A percentile compares a stretch with the other conserved stretches of the same genome.
Evolutionary conservation across 2,888 invertebrate genomes (phyloP).

Genomic region (Caenorhabditis doughertyi): DNA sequence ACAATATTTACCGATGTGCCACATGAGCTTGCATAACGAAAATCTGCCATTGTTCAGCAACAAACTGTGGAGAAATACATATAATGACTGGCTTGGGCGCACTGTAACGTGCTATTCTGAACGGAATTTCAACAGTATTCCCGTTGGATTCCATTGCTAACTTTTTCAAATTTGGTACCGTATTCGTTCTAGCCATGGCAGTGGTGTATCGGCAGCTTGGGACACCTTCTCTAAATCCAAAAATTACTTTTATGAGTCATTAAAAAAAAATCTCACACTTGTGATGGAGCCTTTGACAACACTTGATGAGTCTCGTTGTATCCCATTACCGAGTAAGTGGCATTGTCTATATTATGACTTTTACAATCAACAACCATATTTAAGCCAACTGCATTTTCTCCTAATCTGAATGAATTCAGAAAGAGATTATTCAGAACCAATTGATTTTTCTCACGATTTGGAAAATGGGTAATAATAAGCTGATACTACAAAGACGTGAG

Average conservation of each 20-base stretch:
- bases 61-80: constrained; percentile 41
- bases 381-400: constrained; percentile 14
- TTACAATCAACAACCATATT: constrained; percentile 5
- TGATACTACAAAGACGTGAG: constrained; percentile 23
- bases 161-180: not conserved
- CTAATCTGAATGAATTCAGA: constrained; percentile 14
- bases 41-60: constrained; percentile 39
- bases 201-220: constrained; percentile 29
- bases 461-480: constrained; percentile 43
- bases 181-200: constrained; percentile 16
- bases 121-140: no score
- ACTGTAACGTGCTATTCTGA: not conserved
- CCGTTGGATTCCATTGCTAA: not conserved
- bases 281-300: not conserved
- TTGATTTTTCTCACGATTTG: constrained; percentile 48
- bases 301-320: constrained; percentile 11
- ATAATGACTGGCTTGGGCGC: constrained; percentile 24
- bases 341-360: constrained; percentile 8
- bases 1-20: no score
- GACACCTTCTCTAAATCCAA: constrained; percentile 20
- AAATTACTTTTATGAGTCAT: not conserved
- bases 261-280: constrained; percentile 8
- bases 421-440: no score
- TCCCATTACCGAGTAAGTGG: constrained; percentile 7
- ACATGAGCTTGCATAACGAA: constrained; percentile 22